Conservation (phyloP, 2,113 vertebrate genomes). For the Acrocephalus kingi region DNA sequence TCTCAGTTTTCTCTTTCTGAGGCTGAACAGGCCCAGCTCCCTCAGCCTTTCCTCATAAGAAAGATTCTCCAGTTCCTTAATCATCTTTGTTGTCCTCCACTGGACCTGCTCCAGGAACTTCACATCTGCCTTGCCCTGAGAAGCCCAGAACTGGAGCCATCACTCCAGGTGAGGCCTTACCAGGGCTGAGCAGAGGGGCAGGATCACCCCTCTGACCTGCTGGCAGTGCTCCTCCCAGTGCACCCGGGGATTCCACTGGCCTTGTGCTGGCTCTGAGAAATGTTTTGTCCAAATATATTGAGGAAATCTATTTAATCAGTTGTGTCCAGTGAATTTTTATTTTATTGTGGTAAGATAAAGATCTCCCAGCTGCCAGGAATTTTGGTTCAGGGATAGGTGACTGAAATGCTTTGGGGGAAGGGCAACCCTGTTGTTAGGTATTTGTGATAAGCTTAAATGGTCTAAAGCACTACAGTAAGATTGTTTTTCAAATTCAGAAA, state of each 20-base stretch:
- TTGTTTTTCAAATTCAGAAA: neutral
- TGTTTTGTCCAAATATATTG: neutral
- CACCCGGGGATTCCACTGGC: rapidly evolving
- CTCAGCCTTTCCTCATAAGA: neutral
- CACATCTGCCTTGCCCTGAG: rapidly evolving
- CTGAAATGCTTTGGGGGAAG: neutral
- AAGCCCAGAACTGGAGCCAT: neutral
- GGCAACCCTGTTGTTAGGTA: neutral
- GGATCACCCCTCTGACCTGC: neutral
- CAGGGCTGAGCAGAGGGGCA: neutral
- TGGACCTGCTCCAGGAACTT: neutral
- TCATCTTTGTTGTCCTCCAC: neutral
- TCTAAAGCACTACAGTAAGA: neutral
- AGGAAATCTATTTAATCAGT: neutral
- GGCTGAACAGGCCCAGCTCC: neutral
- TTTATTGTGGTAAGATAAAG: neutral
- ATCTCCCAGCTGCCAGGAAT: neutral
- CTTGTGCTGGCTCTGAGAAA: neutral
- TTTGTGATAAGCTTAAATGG: neutral
- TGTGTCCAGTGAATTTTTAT: neutral
- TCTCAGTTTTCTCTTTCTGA: rapidly evolving
- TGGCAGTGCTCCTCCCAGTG: neutral
- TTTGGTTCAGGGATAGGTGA: neutral
- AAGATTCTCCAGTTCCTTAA: neutral
- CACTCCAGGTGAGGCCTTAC: neutral